Evolutionary conservation across 2,888 invertebrate species (phyloP).

Genomic region (Itoplectis maculator): DNA sequence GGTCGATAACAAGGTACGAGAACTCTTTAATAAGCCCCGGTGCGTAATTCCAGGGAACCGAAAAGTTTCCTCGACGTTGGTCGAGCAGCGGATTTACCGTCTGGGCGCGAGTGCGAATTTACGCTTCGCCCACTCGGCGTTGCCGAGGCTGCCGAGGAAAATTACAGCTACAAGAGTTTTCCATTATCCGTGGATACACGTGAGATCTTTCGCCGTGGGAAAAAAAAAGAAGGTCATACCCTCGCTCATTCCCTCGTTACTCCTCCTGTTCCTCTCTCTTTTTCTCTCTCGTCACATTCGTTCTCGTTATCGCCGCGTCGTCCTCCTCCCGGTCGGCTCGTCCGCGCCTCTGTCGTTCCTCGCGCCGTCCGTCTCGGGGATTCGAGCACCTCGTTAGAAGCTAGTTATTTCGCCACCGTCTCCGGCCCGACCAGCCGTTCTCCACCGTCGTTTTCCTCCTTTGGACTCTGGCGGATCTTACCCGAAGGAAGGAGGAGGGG

Average conservation of each 20-base stretch:
- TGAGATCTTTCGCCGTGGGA: conserved; percentile 21
- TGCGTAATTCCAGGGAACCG: conserved; percentile 53
- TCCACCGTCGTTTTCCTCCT: not conserved
- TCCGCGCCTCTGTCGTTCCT: conserved; percentile 24
- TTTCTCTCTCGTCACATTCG: too few species aligned
- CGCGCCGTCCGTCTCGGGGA: conserved; percentile 22
- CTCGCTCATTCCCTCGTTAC: not conserved
- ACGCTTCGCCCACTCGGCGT: conserved; percentile 31
- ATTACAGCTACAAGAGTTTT: conserved; percentile 75
- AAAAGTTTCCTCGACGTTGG: conserved; percentile 35
- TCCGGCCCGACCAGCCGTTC: not conserved
- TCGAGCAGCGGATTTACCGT: not conserved
- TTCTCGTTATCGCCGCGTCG: not conserved
- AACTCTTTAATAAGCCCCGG: conserved; percentile 53
- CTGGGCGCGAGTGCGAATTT: conserved; percentile 48
- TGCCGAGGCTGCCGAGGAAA: conserved; percentile 65
- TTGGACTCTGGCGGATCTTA: not conserved
- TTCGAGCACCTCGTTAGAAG: conserved; percentile 68
- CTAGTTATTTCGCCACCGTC: conserved; percentile 6
- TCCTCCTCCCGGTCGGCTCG: not conserved
- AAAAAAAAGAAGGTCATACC: conserved; percentile 51
- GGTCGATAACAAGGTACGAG: conserved; percentile 25
- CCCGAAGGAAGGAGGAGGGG: too few species aligned
- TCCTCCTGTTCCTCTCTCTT: not conserved
- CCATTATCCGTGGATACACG: conserved; percentile 70